Evolutionary conservation across 2,113 vertebrate genomes (phyloP), one percentile per base, ranked within the genome.

Genomic region (Chaenocephalus aceratus): DNA sequence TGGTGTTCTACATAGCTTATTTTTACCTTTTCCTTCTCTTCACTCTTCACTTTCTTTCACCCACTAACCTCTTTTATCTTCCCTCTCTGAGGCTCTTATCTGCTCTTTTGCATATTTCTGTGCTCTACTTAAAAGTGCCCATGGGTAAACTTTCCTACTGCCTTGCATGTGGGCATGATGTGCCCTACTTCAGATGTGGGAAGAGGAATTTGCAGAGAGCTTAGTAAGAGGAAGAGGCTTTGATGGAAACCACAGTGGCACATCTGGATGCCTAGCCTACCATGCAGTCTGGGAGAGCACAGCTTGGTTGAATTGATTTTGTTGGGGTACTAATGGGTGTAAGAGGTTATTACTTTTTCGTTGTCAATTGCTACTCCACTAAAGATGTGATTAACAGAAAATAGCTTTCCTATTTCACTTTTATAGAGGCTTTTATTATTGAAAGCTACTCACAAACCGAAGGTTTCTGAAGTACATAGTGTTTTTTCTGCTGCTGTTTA

Each of bases 21-120:
- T 6, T 62, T 75, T 2, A 0, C 46, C 2, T 15, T 72, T 68
- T 70, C 21, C 5, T 1, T 16, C 41, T 64, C 45, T 21, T 34
- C 13, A 10, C n/a, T 61, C 3, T 15, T 6, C 18, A 44, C 8
- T 75, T 49, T 36, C 34, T 10, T 15, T 52, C 56, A 70, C 72
- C 51, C 41, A 7, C 36, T 65, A 15, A 63, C n/a, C 52, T 67
- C 53, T 48, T 48, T 58, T 74, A 72, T 80, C 72, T 74, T 11
- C 10, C 5, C 56, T 69, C 30, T 84, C n/a, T 78, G 21, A 56
- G 59, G 56, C 63, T 61, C 68, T 81, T 83, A 79, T 88, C 81
- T 70, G 44, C 65, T 82, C 0, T 52, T 21, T 1, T 3, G 13
- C 15, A 13, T 76, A 80, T 90, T 80, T 63, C 4, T 23, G 48